These are phyloP conservation scores for Corapipo altera DNA, from an alignment of 2,113 vertebrate species.

Conservation along the genomic window DNA sequence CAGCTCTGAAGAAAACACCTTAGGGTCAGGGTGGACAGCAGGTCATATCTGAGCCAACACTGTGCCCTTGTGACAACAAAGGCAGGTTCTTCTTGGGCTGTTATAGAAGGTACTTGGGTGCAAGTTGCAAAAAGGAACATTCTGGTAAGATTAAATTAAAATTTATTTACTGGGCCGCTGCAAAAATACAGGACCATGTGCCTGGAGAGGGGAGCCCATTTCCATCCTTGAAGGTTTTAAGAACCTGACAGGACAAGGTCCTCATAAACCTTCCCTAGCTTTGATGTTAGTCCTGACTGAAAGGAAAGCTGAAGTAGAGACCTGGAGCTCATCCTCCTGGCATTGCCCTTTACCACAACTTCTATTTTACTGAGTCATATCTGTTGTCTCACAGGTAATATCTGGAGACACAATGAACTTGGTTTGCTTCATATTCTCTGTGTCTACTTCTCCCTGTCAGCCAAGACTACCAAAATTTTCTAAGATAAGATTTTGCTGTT, in stretches of 20 bases:
- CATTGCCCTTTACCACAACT: not conserved
- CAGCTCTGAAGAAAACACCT: not conserved
- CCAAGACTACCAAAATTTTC: not conserved
- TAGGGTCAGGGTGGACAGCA: not conserved
- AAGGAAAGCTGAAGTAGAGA: not conserved
- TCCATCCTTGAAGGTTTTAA: not conserved
- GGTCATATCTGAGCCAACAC: not conserved
- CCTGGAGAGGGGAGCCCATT: rapidly evolving
- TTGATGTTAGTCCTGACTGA: not conserved
- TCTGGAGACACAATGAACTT: not conserved
- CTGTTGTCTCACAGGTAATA: not conserved
- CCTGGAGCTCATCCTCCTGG: not conserved
- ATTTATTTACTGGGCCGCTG: not conserved
- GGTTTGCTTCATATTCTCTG: not conserved
- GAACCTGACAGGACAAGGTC: not conserved
- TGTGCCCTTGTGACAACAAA: not conserved
- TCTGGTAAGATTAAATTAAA: not conserved
- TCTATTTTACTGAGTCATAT: not conserved
- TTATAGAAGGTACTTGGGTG: not conserved
- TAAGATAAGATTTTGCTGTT: not conserved
- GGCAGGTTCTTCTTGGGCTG: not conserved
- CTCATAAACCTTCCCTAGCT: not conserved
- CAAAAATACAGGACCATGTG: not conserved
- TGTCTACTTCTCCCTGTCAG: not conserved
- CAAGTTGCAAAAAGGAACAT: not conserved